phyloP scores from a whole-genome alignment of 2,113 vertebrate species.

The Odocoileus virginianus region DNA sequence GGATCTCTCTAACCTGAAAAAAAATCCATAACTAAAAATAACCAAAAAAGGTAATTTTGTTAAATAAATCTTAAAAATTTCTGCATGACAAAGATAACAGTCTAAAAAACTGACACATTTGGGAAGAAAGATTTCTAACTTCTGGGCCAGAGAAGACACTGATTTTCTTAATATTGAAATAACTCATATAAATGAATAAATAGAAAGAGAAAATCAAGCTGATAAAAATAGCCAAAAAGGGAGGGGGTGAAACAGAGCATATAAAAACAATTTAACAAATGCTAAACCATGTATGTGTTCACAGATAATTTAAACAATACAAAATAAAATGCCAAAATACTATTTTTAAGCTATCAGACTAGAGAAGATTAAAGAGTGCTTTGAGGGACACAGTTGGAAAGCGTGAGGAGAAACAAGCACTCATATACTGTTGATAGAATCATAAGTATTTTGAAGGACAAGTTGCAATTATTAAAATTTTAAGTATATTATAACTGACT shows the following conservation, averaged over 20 bases:
- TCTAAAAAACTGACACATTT: neutral
- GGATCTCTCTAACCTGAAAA: neutral
- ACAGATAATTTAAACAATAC: neutral
- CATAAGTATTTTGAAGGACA: neutral
- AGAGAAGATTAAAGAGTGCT: neutral
- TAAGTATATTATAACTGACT: neutral
- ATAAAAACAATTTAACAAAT: neutral
- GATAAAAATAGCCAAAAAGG: neutral
- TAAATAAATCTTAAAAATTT: neutral
- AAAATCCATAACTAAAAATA: neutral
- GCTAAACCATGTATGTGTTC: neutral
- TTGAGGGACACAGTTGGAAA: neutral
- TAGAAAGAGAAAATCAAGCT: neutral
- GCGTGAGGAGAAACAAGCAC: neutral
- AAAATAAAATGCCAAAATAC: neutral
- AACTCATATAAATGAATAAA: neutral
- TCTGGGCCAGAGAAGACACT: neutral
- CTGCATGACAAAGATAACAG: neutral
- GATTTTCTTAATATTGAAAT: neutral
- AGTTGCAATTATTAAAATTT: neutral
- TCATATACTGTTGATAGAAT: neutral
- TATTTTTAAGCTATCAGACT: neutral
- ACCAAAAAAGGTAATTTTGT: neutral
- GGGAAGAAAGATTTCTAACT: neutral
- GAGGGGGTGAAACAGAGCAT: neutral